phyloP scores from a whole-genome alignment of 2,113 vertebrate genomes.

The Lipophrys pholis region DNA sequence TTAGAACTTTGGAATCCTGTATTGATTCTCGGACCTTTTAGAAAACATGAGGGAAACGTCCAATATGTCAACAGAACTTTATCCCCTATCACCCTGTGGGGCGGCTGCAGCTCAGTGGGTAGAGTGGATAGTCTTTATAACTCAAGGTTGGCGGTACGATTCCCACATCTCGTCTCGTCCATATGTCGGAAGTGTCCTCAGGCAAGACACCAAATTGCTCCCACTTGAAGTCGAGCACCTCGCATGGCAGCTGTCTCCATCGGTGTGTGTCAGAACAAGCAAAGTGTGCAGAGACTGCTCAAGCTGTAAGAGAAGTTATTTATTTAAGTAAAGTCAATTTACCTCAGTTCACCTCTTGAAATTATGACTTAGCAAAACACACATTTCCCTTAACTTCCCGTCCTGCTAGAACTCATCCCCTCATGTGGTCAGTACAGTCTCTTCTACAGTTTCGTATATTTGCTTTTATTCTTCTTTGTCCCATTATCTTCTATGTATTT shows the following conservation, averaged over 20 bases:
- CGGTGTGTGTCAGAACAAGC: no score
- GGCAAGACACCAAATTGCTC: no score
- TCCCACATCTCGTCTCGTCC: no score
- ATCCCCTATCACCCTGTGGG: neutral
- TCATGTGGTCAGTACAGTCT: neutral
- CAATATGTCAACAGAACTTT: neutral
- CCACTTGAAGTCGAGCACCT: no score
- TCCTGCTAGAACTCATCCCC: neutral
- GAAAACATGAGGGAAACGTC: neutral
- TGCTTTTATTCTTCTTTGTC: neutral
- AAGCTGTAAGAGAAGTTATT: no score
- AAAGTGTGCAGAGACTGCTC: no score
- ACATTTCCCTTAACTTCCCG: neutral
- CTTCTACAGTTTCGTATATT: constrained; percentile 14
- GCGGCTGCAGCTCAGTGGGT: no score
- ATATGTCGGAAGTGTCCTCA: no score
- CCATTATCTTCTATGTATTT: constrained; percentile 8
- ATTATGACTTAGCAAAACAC: neutral
- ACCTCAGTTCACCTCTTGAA: neutral
- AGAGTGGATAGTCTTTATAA: no score
- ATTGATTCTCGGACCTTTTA: neutral
- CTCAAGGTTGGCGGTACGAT: no score
- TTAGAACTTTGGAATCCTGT: constrained; percentile 13
- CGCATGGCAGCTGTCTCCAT: no score
- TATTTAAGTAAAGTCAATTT: no score